These are phyloP conservation scores for Drosophila quasianomalipes DNA, from an alignment of 2,888 invertebrate genomes.

Conservation along the genomic window DNA sequence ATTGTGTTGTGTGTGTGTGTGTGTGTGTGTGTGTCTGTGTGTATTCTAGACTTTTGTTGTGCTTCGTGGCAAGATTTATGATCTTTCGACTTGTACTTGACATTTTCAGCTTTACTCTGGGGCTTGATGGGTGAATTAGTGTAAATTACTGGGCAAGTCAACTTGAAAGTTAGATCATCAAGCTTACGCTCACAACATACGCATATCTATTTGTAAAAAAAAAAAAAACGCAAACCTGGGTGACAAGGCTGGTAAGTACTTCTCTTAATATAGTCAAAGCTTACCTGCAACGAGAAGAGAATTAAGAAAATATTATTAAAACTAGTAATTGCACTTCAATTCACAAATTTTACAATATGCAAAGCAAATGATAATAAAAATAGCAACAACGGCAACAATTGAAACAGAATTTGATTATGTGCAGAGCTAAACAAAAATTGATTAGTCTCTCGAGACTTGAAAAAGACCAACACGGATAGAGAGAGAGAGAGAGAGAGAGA, in stretches of 20 bases:
- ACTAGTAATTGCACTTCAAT: constrained; percentile 43
- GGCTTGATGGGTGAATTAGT: constrained; percentile 63
- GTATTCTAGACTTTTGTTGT: constrained; percentile 25
- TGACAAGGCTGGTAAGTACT: neutral
- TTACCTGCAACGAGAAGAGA: constrained; percentile 69
- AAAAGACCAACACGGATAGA: neutral
- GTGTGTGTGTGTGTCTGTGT: constrained; percentile 25
- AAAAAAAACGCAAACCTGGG: constrained; percentile 32
- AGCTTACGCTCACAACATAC: constrained; percentile 1
- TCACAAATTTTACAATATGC: constrained; percentile 46
- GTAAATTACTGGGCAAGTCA: constrained; percentile 53
- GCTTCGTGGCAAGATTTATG: constrained; percentile 67
- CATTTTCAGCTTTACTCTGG: constrained; percentile 50
- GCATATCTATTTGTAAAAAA: constrained; percentile 4
- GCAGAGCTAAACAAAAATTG: constrained; percentile 58
- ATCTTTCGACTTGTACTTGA: constrained; percentile 70
- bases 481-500: constrained; percentile 19
- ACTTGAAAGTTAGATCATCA: constrained; percentile 50
- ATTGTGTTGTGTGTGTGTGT: neutral
- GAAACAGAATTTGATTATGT: constrained; percentile 63
- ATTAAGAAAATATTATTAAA: constrained; percentile 29
- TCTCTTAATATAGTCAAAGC: constrained; percentile 16
- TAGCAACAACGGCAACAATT: constrained; percentile 22
- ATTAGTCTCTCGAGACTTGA: constrained; percentile 61
- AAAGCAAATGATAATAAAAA: constrained; percentile 47